Evolutionary conservation across 2,797 vertebrate genomes (phyloP).

Genomic region (Sternotherus odoratus): DNA sequence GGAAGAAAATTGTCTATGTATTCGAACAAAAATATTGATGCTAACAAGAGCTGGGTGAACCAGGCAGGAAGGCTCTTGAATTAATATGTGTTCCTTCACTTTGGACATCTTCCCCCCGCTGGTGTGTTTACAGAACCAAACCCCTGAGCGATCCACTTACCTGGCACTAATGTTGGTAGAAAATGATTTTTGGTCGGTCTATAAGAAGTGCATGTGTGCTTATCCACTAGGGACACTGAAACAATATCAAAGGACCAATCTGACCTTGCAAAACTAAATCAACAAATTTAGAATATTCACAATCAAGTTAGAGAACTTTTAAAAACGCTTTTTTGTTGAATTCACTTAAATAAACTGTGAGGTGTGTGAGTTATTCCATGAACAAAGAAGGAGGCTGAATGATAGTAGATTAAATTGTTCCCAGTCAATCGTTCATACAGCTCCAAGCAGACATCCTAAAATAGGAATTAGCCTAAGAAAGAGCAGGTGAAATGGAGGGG

Average conservation of each 20-base stretch:
- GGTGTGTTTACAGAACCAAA: not conserved
- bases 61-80: slow-evolving; percentile 45
- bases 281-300: slow-evolving; percentile 64
- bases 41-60: not conserved
- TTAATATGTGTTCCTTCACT: not conserved
- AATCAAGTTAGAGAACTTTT: not conserved
- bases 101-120: not conserved
- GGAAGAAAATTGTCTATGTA: not conserved
- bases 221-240: not conserved
- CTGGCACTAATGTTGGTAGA: not conserved
- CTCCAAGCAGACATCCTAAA: not conserved
- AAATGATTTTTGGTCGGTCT: not conserved
- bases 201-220: not conserved
- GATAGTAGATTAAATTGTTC: slow-evolving; percentile 52
- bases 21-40: slow-evolving; percentile 20
- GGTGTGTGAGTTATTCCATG: not conserved
- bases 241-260: slow-evolving; percentile 18
- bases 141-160: slow-evolving; percentile 1
- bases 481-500: rapidly evolving
- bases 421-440: not conserved
- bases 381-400: slow-evolving; percentile 43
- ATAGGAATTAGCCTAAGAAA: not conserved
- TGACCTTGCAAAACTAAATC: slow-evolving; percentile 50
- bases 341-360: not conserved
- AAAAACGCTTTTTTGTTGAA: not conserved